Evolutionary conservation across 2,113 vertebrate genomes (phyloP), one percentile per base, ranked within the genome.

Genomic region (Seriola quinqueradiata): DNA sequence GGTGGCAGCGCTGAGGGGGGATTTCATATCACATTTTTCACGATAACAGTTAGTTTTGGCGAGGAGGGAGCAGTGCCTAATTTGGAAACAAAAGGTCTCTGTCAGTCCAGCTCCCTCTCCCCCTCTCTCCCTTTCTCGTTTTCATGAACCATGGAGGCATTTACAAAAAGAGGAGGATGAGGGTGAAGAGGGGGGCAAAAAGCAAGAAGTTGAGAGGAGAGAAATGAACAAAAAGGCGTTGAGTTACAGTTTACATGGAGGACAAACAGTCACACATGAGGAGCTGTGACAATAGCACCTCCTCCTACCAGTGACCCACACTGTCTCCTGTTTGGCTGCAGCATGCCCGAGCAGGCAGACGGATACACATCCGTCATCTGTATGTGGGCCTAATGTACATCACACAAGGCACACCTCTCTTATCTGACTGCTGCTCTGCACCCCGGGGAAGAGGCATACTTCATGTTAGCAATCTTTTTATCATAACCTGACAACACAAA

Each of bases 171-270:
- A 70, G 67, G 48, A 75, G 63, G 34, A 71, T 8, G 63, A 70
- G 67, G 10, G 28, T 67, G 55, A 81, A 66, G 16, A 42, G 14
- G 16, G 57, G 11, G 57, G 11, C 6, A 36, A 38, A 67, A 42
- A 67, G 16, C 23, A 1, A 81, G 52, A 23, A 13, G 70, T 5
- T 23, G 75, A 28, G 74, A 69, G 68, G 46, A 55, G 59, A 74
- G 55, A 79, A 59, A 50, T 25, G 61, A 48, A 67, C 34, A 84
- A 55, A 77, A 71, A 44, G 70, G 75, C 32, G n/a, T 74, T 42
- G 52, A 79, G 85, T 84, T 83, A 77, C 81, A 89, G 78, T 91
- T 90, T 78, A 92, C 82, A 72, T 14, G 46, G 78, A 34, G 73
- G 78, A 76, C 68, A 82, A 59, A 59, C 66, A 59, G 73, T 59